A percentile compares a stretch with the other conserved stretches of the same genome.
phyloP scores from a whole-genome alignment of 2,888 invertebrate genomes.

The Steinernema scapterisci region DNA sequence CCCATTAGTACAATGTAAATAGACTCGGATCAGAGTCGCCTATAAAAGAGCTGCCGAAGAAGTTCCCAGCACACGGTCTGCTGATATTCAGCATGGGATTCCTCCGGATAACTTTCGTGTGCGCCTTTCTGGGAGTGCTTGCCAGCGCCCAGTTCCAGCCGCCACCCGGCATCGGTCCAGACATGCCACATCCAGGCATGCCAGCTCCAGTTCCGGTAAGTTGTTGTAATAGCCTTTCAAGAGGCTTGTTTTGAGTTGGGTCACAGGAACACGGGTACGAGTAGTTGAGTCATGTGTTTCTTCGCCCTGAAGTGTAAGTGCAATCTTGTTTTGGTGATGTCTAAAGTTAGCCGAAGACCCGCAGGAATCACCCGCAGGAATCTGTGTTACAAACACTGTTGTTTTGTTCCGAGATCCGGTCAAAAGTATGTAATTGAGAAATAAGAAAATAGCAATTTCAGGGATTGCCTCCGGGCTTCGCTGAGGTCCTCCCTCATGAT shows the following conservation, averaged over 20 bases:
- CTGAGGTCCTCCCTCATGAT: conserved; percentile 57
- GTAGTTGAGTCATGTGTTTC: neutral
- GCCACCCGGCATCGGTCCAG: neutral
- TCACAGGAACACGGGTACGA: too few species aligned
- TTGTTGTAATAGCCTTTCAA: neutral
- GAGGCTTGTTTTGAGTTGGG: too few species aligned
- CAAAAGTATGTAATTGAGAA: neutral
- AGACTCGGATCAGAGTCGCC: neutral
- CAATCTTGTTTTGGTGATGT: neutral
- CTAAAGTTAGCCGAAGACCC: neutral
- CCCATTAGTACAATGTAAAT: conserved; percentile 18
- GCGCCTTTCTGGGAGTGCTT: too few species aligned
- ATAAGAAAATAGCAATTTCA: neutral
- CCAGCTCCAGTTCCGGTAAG: conserved; percentile 4
- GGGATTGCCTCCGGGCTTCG: conserved; percentile 57
- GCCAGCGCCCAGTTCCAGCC: conserved; percentile 15
- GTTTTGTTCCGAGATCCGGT: neutral
- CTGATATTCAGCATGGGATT: neutral
- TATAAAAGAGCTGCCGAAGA: too few species aligned
- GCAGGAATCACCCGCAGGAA: neutral
- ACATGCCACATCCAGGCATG: conserved; percentile 3
- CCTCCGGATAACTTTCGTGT: neutral
- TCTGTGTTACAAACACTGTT: neutral
- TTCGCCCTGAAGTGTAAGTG: too few species aligned
- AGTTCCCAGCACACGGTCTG: neutral